These are phyloP conservation scores for Peromyscus eremicus DNA, from an alignment of 2,797 vertebrate genomes.

Conservation along the genomic window DNA sequence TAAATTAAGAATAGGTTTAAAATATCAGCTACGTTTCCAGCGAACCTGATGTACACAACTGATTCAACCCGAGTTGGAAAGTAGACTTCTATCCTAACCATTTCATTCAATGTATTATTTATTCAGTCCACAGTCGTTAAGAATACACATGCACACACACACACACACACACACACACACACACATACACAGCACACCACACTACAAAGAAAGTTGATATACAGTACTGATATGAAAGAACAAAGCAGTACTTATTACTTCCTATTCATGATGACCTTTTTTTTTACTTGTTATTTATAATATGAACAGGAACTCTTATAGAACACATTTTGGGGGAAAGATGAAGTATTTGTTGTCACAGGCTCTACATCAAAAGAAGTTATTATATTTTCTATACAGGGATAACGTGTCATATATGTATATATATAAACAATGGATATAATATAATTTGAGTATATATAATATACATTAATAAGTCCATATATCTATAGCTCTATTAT, in stretches of 20 bases:
- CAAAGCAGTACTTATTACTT: neutral
- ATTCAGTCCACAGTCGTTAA: neutral
- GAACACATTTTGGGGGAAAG: neutral
- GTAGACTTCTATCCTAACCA: neutral
- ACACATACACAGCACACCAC: neutral
- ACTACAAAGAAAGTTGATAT: neutral
- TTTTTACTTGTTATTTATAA: neutral
- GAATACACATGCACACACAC: neutral
- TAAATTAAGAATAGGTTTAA: constrained; percentile 16
- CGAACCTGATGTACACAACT: neutral
- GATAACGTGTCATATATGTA: neutral
- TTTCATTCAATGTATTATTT: neutral
- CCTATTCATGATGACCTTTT: neutral
- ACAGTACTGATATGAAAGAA: neutral
- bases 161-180: too few species aligned
- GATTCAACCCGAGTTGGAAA: neutral
- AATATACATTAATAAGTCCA: neutral
- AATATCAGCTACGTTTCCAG: neutral
- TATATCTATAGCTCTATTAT: neutral
- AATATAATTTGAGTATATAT: neutral
- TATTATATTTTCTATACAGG: neutral
- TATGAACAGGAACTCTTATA: neutral
- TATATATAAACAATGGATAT: neutral
- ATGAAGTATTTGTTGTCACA: neutral
- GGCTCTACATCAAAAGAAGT: neutral